Evolutionary conservation across 2,113 vertebrate genomes (phyloP).

Genomic region (Actinemys pallida): DNA sequence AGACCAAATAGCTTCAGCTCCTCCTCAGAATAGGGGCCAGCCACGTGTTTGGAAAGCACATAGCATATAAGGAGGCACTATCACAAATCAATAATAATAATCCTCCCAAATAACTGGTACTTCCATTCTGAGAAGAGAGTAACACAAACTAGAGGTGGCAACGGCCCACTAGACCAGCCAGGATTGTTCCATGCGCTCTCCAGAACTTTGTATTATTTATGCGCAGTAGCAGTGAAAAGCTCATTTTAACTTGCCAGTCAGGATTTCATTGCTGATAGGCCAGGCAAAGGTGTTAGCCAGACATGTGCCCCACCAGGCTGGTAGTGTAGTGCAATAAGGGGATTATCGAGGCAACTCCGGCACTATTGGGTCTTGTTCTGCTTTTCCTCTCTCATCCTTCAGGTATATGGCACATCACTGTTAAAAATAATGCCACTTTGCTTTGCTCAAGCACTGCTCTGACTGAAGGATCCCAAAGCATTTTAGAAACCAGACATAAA

Average conservation of each 20-base stretch:
- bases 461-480: background rate
- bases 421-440: background rate
- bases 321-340: rapidly evolving
- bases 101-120: background rate
- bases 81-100: background rate
- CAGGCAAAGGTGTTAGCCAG: rapidly evolving
- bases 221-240: rapidly evolving
- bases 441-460: background rate
- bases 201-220: background rate
- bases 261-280: background rate
- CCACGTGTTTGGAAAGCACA: background rate
- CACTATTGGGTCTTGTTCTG: background rate
- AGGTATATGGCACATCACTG: rapidly evolving
- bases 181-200: background rate
- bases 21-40: slow-evolving; percentile 18
- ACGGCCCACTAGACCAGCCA: rapidly evolving
- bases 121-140: background rate
- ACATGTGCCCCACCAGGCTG: background rate
- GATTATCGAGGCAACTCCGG: background rate
- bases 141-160: background rate
- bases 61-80: rapidly evolving
- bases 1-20: slow-evolving; percentile 38
- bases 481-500: background rate
- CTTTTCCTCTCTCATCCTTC: background rate
- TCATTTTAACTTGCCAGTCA: rapidly evolving